Base-by-base conservation (phyloP, 2,888 invertebrate genomes). In the Lepeophtheirus nordmannii region DNA sequence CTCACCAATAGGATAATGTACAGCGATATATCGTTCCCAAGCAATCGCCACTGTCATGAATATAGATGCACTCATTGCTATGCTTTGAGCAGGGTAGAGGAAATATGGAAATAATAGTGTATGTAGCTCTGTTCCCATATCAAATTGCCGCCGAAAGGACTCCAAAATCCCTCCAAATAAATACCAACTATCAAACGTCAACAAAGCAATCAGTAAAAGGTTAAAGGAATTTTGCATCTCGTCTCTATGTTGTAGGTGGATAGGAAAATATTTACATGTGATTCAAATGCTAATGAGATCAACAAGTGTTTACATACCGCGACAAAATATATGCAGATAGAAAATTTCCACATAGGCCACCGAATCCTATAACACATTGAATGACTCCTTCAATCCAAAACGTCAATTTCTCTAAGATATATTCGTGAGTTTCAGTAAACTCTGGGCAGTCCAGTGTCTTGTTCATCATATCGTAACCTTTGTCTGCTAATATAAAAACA, bases 1-100 rank as follows among this genome's bases (percentile, higher is more conserved):
- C 20, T 62, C 62, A 62, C 62, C 62, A 39, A 62, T 62, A 23
- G 62, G 62, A 17, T 62, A 40, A 62, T 62, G 62, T 20, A 62
- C 62, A 14, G 62, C 62, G 23, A 62, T 39, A 23, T 62, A 62
- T n/a, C 62, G 62, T 20, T 62, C 62, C 40, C 30, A 39, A 62
- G 62, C 30, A 40, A 62, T 62, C 3, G 39, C 62, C 10, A 62
- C 62, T 17, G 62, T 62, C 62, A 62, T 62, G 41, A 62, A 62
- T 39, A 62, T 62, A 10, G 62, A 62, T 17, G 38, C 62, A 11
- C 38, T 40, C 62, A 62, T 62, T 1, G 62, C 38, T n/a, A 62
- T 40, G 20, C 20, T 20, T 40, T 39, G 40, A 30, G 40, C 20
- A 12, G 62, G 62, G 17, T 39, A 62, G 11, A 62, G 40, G 23